phyloP scores from a whole-genome alignment of 2,888 invertebrate species.

The Cybosia mesomella region DNA sequence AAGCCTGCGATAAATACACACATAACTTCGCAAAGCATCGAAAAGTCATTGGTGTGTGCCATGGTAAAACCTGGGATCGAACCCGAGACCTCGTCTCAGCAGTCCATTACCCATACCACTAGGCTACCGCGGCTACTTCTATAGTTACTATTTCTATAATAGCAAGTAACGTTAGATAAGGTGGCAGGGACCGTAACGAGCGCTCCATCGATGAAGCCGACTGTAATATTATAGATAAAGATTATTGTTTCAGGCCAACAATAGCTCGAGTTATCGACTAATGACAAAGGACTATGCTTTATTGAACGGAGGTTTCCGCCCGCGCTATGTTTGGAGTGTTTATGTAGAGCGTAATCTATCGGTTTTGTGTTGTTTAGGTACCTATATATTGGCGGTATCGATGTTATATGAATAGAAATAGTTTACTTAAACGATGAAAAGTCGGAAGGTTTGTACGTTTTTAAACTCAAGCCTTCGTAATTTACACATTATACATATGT shows the following conservation, averaged over 20 bases:
- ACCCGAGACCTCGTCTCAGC: no score
- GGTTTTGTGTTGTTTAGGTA: not conserved
- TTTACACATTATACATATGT: no score
- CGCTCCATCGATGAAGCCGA: slow-evolving; percentile 48
- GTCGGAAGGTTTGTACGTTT: not conserved
- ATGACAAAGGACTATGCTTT: slow-evolving; percentile 41
- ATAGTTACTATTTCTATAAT: no score
- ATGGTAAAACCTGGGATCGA: no score
- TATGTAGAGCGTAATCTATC: slow-evolving; percentile 10
- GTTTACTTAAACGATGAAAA: not conserved
- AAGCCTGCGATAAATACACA: no score
- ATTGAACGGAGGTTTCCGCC: slow-evolving; percentile 24
- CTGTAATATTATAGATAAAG: slow-evolving; percentile 59
- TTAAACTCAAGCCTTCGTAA: no score
- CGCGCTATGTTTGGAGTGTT: not conserved
- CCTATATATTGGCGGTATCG: not conserved
- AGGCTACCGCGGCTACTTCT: no score
- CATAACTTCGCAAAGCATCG: no score
- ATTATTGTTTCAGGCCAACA: slow-evolving; percentile 59
- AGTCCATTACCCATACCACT: no score
- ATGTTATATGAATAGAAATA: not conserved
- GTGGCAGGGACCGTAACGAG: slow-evolving; percentile 27
- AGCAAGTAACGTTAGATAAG: not conserved
- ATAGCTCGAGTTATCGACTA: slow-evolving; percentile 46
- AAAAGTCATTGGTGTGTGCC: no score